Conservation (phyloP, 2,888 invertebrate species). For the Tortricodes alternella region DNA sequence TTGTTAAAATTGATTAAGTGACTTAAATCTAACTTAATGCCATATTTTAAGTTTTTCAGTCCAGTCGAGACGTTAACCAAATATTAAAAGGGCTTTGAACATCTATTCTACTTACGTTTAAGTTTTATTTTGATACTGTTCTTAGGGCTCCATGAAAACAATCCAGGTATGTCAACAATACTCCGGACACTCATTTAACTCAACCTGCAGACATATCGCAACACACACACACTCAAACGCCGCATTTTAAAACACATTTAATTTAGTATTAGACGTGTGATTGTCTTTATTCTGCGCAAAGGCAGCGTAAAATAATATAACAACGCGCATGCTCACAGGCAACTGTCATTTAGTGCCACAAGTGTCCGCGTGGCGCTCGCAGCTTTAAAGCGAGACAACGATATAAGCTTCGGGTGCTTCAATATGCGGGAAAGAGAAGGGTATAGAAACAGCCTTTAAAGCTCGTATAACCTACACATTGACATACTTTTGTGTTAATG, state of each 20-base stretch:
- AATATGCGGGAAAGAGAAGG: slow-evolving; percentile 40
- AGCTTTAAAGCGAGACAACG: slow-evolving; percentile 44
- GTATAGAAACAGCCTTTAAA: slow-evolving; percentile 53
- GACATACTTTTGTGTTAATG: slow-evolving; percentile 50
- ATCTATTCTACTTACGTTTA: slow-evolving; percentile 78
- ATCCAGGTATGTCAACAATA: slow-evolving; percentile 71
- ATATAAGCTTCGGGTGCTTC: slow-evolving; percentile 5
- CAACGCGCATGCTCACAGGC: slow-evolving; percentile 71
- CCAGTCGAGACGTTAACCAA: too few species aligned
- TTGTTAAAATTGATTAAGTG: too few species aligned
- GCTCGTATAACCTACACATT: slow-evolving; percentile 51
- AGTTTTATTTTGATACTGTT: slow-evolving; percentile 79
- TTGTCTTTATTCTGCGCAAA: slow-evolving; percentile 23
- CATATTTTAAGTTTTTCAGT: too few species aligned
- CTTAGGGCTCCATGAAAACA: slow-evolving; percentile 78
- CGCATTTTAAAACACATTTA: slow-evolving; percentile 8
- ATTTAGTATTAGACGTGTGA: too few species aligned
- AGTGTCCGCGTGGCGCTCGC: slow-evolving; percentile 62
- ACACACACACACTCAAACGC: slow-evolving; percentile 29
- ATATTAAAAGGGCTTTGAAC: too few species aligned
- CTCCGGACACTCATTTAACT: slow-evolving; percentile 77
- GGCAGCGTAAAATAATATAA: slow-evolving; percentile 32
- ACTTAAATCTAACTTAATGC: too few species aligned
- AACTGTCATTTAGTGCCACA: slow-evolving; percentile 67
- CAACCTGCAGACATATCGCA: slow-evolving; percentile 50